A percentile compares a stretch with the other conserved stretches of the same genome.
These are phyloP conservation scores for Pammene aurita DNA, from an alignment of 2,888 invertebrate genomes.

Conservation along the genomic window DNA sequence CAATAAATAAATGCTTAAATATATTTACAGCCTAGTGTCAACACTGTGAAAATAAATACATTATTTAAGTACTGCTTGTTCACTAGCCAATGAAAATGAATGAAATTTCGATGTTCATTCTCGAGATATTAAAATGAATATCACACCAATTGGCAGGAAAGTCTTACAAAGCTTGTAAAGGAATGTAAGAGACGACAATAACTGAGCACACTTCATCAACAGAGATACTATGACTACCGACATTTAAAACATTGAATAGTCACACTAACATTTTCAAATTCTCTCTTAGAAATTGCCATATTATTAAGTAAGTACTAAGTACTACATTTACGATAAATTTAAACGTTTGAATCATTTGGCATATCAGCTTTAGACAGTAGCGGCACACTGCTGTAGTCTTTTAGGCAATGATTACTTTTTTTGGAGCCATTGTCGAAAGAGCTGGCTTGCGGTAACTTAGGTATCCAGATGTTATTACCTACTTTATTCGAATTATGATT, in stretches of 20 bases:
- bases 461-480: slow-evolving; percentile 80
- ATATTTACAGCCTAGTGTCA: slow-evolving; percentile 71
- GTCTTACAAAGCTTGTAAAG: slow-evolving; percentile 47
- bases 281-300: slow-evolving; percentile 43
- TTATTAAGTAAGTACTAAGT: slow-evolving; percentile 29
- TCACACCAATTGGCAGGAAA: slow-evolving; percentile 48
- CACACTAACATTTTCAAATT: slow-evolving; percentile 43
- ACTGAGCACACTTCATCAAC: slow-evolving; percentile 39
- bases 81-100: slow-evolving; percentile 27
- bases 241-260: slow-evolving; percentile 43
- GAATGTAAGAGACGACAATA: slow-evolving; percentile 46
- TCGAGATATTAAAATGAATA: slow-evolving; percentile 44
- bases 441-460: slow-evolving; percentile 73
- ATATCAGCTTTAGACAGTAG: slow-evolving; percentile 73
- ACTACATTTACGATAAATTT: slow-evolving; percentile 40
- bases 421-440: slow-evolving; percentile 75
- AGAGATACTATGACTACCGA: slow-evolving; percentile 41
- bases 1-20: slow-evolving; percentile 69
- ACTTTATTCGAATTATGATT: slow-evolving; percentile 71
- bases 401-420: slow-evolving; percentile 67
- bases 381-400: slow-evolving; percentile 80
- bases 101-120: slow-evolving; percentile 40
- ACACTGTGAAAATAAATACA: slow-evolving; percentile 53
- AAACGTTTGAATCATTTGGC: slow-evolving; percentile 76
- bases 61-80: slow-evolving; percentile 44